Base-by-base conservation (phyloP, 2,888 invertebrate species). In the Athrips mouffetella region DNA sequence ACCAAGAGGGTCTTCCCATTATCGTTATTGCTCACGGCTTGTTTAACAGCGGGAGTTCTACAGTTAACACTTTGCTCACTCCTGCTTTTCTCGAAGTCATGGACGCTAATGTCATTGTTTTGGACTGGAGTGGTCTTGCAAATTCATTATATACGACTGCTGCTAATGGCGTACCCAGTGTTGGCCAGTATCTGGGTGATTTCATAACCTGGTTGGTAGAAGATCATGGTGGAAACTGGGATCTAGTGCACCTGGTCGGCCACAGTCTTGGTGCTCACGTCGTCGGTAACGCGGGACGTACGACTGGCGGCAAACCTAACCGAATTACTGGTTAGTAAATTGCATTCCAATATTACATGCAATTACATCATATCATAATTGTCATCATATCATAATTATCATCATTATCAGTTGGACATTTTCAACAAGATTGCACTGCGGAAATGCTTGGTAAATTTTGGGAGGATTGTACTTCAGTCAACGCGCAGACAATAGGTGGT, bases 201-300 rank as follows among this genome's bases (percentile, higher is more conserved):
- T 86, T 89, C 63, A 54, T 89, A 4, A 63, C 69, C 7, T 86
- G 83, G 78, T 71, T 85, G n/a, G 62, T 86, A 23, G 62, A 53
- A 10, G 64, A 55, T 2, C 62, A 53, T 3, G 76, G 75, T 20
- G 70, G 70, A 2, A 61, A 65, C 49, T 74, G 70, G 67, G 58
- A 68, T 47, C 58, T 63, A 2, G 59, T 80, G 0, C 82, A 80
- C 35, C 49, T 80, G 3, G 58, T 78, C 7, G 82, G 82, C 2
- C 72, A 67, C 59, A 79, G 79, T 51, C 65, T 81, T 40, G 81
- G 81, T 2, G 80, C 77, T 33, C 81, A 82, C 50, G 59, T 75
- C 3, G 69, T 73, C 2, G 80, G 76, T 0, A 66, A 57, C 21
- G 74, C 74, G 47, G 76, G 78, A 1, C 64, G 76, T n/a, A 44